Evolutionary conservation across 2,888 invertebrate species (phyloP).

Genomic region (Lucinisca nassula): DNA sequence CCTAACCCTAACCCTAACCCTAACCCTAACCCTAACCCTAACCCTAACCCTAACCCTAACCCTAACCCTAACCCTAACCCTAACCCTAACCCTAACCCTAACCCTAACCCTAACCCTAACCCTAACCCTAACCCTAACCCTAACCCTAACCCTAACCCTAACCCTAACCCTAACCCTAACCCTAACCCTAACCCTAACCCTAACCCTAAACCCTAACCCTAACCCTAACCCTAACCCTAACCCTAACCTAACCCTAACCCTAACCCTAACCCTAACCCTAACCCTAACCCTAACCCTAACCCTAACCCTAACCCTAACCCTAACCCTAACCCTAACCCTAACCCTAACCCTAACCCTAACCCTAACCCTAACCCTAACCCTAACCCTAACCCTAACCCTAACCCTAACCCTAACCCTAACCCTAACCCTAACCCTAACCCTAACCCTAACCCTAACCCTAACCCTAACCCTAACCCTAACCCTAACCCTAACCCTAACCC

Average conservation of each 20-base stretch:
- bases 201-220: constrained; percentile 72
- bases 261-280: constrained; percentile 66
- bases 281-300: constrained; percentile 64
- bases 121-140: constrained; percentile 53
- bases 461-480: constrained; percentile 59
- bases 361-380: constrained; percentile 42
- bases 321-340: constrained; percentile 61
- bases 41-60: constrained; percentile 54
- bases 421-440: constrained; percentile 71
- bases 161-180: constrained; percentile 49
- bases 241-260: constrained; percentile 62
- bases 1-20: constrained; percentile 68
- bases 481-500: constrained; percentile 51
- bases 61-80: constrained; percentile 69
- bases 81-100: constrained; percentile 60
- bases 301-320: constrained; percentile 68
- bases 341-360: constrained; percentile 57
- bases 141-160: constrained; percentile 69
- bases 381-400: constrained; percentile 56
- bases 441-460: constrained; percentile 59
- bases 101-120: constrained; percentile 58
- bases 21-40: constrained; percentile 39
- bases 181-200: constrained; percentile 64
- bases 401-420: constrained; percentile 65
- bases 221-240: constrained; percentile 71